Base-by-base conservation (phyloP, 2,888 invertebrate species). In the Cheilosia impressa region DNA sequence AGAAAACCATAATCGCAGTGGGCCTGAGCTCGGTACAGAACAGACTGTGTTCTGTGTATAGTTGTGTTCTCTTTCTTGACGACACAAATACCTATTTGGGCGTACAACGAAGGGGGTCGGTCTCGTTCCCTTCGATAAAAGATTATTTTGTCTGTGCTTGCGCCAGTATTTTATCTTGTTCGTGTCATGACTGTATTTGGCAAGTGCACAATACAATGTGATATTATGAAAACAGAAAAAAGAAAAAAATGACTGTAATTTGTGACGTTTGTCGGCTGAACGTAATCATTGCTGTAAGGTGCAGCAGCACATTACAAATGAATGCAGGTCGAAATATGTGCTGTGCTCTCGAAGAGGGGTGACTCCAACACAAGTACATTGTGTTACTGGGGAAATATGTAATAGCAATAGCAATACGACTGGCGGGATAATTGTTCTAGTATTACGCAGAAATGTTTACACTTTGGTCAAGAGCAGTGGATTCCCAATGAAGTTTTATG, bases 161-260 rank as follows among this genome's bases (percentile, higher is more conserved):
- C 82, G 72, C 77, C 72, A 82, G 82, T 72, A 62, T 82, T 82
- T 82, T 82, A 82, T 82, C 82, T 82, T 77, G 77, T 68, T 77
- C 72, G 17, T 77, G 66, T 68, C 77, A 77, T 77, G 82, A 63
- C 78, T 72, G 72, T 82, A 63, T 82, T 82, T 82, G 77, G 82
- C 82, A 77, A 72, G 60, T 69, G 58, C 41, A 77, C 77, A 72
- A 62, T 60, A 66, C n/a, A 43, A 47, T 62, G 50, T 72, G 82
- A 76, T 69, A 72, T 65, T 75, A 19, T 63, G 7, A 31, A 1
- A 57, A 47, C n/a, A 62, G 53, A 17, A 24, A 55, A 45, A 4
- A 41, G 31, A 7, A 53, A 17, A 2, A 27, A 45, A 38, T 31
- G 45, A 47, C 47, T 27, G 17, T 27, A 27, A 60, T 41, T 58